A percentile compares a stretch with the other conserved stretches of the same genome.
These are phyloP conservation scores for Phrynosoma platyrhinos DNA, from an alignment of 2,113 vertebrate genomes.

Conservation along the genomic window DNA sequence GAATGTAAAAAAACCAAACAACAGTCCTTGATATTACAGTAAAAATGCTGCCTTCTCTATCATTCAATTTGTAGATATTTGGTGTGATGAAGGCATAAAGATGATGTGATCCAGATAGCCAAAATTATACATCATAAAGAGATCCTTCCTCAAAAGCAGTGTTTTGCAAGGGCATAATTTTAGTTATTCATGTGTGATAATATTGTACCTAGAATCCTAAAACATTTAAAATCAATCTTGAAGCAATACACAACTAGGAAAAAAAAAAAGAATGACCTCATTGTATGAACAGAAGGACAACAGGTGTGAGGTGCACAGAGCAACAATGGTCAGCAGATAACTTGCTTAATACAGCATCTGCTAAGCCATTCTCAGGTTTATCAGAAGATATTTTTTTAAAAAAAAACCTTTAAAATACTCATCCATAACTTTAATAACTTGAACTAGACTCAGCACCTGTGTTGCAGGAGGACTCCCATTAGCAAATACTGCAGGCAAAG, in stretches of 20 bases:
- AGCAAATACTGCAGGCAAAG: not conserved
- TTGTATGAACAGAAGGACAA: not conserved
- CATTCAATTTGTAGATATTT: no score
- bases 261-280: not conserved
- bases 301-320: not conserved
- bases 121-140: no score
- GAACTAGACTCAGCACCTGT: not conserved
- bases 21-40: no score
- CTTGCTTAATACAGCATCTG: not conserved
- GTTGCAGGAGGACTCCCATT: not conserved
- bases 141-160: no score
- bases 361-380: not conserved
- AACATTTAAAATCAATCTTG: not conserved
- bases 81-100: no score
- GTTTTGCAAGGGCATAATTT: no score
- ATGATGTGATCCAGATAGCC: no score
- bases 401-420: not conserved
- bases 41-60: no score
- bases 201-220: no score
- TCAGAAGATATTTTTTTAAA: not conserved
- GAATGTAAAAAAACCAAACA: no score
- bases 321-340: not conserved
- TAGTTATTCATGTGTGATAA: no score
- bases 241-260: not conserved
- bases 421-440: not conserved